A percentile compares a stretch with the other conserved stretches of the same genome.
These are phyloP conservation scores for Phylloscopus trochiloides DNA, from an alignment of 2,113 vertebrate species.

Conservation along the genomic window DNA sequence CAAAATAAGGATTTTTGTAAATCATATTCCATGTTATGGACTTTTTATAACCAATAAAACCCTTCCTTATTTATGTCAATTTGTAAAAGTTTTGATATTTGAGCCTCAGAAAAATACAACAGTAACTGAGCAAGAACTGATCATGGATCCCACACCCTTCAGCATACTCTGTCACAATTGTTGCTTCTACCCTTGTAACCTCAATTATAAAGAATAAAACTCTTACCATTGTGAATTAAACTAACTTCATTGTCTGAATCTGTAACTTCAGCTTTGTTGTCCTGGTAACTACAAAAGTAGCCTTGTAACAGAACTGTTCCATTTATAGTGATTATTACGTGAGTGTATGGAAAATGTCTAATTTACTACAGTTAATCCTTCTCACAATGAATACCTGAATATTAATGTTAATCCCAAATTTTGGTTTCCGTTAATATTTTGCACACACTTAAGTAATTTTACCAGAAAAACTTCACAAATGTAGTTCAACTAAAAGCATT, in stretches of 20 bases:
- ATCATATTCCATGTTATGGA: not conserved
- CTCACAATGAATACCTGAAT: not conserved
- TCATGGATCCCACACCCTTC: not conserved
- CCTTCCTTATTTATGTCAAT: not conserved
- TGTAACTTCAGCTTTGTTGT: not conserved
- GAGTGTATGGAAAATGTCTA: not conserved
- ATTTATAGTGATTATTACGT: not conserved
- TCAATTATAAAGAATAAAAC: not conserved
- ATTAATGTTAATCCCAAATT: not conserved
- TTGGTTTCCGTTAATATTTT: not conserved
- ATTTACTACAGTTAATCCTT: not conserved
- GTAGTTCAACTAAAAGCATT: not conserved
- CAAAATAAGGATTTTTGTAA: not conserved
- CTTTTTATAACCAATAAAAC: not conserved
- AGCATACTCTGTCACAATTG: rapidly evolving
- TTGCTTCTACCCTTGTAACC: not conserved
- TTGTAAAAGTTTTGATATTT: not conserved
- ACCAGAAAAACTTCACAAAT: not conserved
- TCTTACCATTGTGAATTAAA: not conserved
- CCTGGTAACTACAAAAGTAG: not conserved
- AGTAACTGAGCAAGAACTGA: not conserved
- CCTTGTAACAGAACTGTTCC: not conserved
- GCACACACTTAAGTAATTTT: not conserved
- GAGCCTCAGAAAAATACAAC: not conserved
- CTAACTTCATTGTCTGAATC: not conserved